These are phyloP conservation scores for Schlechtendalia chinensis DNA, from an alignment of 1,140 invertebrate species.

Conservation along the genomic window DNA sequence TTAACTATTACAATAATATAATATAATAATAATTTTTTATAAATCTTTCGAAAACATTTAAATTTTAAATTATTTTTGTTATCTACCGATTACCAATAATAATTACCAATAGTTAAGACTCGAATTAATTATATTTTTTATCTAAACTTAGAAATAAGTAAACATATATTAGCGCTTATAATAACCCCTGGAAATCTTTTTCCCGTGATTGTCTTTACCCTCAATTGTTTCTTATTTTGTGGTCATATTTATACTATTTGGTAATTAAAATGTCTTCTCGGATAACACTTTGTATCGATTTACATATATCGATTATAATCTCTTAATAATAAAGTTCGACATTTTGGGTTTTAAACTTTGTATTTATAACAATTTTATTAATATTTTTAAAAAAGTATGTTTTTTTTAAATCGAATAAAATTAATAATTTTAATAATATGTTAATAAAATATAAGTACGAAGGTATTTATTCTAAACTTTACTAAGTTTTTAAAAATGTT, in stretches of 20 bases:
- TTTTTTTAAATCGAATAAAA: not conserved
- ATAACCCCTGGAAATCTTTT: constrained; percentile 38
- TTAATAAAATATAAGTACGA: too few species aligned
- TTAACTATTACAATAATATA: constrained; percentile 21
- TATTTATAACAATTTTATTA: not conserved
- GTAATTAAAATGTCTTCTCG: constrained; percentile 21
- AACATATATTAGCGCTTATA: constrained; percentile 33
- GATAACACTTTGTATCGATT: constrained; percentile 23
- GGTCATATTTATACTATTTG: constrained; percentile 23
- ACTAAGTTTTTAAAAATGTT: too few species aligned
- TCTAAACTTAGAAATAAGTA: constrained; percentile 23
- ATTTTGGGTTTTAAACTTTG: not conserved
- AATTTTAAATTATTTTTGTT: not conserved
- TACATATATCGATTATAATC: not conserved
- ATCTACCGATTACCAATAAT: constrained; percentile 25
- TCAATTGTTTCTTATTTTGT: constrained; percentile 32
- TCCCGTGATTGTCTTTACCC: constrained; percentile 47
- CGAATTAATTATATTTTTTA: constrained; percentile 26
- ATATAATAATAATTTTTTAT: not conserved
- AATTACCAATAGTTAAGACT: constrained; percentile 31
- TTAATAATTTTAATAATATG: too few species aligned
- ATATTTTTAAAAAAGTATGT: too few species aligned
- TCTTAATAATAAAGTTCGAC: constrained; percentile 10
- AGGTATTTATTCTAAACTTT: too few species aligned
- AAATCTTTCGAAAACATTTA: constrained; percentile 11